Conservation (phyloP, 2,888 invertebrate species). For the Beris chalybata region DNA sequence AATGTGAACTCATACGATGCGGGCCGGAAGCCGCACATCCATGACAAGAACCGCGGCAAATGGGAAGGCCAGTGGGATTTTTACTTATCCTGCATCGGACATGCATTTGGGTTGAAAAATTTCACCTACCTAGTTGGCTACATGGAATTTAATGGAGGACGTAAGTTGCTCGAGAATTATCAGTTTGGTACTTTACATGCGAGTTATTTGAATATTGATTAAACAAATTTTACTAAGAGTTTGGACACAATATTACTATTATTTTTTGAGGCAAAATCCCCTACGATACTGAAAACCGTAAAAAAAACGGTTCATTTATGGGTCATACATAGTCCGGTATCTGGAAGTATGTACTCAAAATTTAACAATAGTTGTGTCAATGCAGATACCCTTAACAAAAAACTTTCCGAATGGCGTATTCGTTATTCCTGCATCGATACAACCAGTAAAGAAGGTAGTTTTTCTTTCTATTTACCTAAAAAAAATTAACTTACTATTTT, state of each 20-base stretch:
- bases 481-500: too few species aligned
- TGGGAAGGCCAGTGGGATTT: slow-evolving; percentile 79
- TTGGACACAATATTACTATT: too few species aligned
- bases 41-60: slow-evolving; percentile 60
- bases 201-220: too few species aligned
- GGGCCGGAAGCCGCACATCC: slow-evolving; percentile 51
- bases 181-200: not conserved
- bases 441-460: too few species aligned
- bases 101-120: slow-evolving; percentile 80
- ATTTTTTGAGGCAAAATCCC: not conserved
- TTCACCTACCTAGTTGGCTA: slow-evolving; percentile 71
- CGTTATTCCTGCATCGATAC: too few species aligned
- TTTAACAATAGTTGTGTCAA: too few species aligned
- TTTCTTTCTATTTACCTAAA: too few species aligned
- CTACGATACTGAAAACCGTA: not conserved
- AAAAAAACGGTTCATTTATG: not conserved
- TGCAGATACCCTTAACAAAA: too few species aligned
- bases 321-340: too few species aligned
- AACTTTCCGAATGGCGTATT: too few species aligned
- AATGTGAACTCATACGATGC: slow-evolving; percentile 50
- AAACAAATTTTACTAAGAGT: too few species aligned
- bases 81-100: slow-evolving; percentile 78
- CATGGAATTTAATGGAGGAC: slow-evolving; percentile 1
- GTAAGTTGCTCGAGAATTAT: slow-evolving; percentile 2
- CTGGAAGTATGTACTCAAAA: too few species aligned